Percentiles rank a stretch among this genome's conserved stretches.
Evolutionary conservation across 1,140 invertebrate genomes (phyloP).

Genomic region (Cydia pomonella): DNA sequence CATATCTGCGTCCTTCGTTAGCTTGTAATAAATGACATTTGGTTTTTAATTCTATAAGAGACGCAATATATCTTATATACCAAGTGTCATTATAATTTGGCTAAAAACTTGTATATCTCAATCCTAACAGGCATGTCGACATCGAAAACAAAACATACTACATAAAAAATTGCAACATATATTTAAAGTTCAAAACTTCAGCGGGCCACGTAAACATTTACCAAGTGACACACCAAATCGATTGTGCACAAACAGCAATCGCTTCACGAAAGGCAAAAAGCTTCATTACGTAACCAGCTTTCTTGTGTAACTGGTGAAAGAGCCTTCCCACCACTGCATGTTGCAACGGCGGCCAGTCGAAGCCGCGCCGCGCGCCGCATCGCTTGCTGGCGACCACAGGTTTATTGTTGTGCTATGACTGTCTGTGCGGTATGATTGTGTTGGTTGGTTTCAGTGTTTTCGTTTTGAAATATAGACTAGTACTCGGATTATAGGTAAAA

Average conservation of each 20-base stretch:
- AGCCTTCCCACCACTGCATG: constrained; percentile 57
- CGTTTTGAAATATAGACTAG: neutral
- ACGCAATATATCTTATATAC: too few species aligned
- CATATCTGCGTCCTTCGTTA: too few species aligned
- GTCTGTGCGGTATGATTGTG: constrained; percentile 9
- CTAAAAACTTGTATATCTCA: too few species aligned
- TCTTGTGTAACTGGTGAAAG: constrained; percentile 74
- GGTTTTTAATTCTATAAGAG: too few species aligned
- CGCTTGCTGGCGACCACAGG: neutral
- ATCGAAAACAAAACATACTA: neutral
- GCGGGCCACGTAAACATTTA: constrained; percentile 4
- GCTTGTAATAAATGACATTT: too few species aligned
- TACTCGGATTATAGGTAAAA: neutral
- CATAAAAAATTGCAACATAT: neutral
- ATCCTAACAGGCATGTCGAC: too few species aligned
- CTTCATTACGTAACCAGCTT: constrained; percentile 56
- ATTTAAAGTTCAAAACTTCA: neutral
- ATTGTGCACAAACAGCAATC: constrained; percentile 43
- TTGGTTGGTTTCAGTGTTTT: neutral
- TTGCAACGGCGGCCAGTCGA: constrained; percentile 55
- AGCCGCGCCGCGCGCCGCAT: constrained; percentile 35
- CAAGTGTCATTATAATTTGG: too few species aligned
- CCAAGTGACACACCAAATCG: constrained; percentile 27
- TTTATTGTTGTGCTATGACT: neutral
- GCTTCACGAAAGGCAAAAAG: constrained; percentile 61